These are phyloP conservation scores for Drosophila truncata DNA, from an alignment of 1,140 invertebrate species.

Conservation along the genomic window DNA sequence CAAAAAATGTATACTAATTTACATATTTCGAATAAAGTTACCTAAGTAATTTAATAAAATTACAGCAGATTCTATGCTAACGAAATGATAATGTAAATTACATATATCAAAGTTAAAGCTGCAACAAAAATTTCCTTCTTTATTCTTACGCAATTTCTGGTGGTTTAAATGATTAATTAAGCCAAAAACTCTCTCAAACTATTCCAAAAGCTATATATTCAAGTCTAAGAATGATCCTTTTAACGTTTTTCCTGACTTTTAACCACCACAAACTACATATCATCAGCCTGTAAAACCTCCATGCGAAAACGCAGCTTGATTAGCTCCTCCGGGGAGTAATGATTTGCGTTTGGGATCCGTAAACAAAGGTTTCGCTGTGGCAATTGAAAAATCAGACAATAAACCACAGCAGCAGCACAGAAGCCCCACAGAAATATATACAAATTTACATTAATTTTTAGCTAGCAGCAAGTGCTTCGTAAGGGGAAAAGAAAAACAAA, in stretches of 20 bases:
- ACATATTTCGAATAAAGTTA: background rate
- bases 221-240: too few relatives aligned
- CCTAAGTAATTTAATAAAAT: background rate
- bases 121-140: background rate
- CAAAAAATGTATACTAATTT: background rate
- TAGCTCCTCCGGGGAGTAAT: conserved; percentile 14
- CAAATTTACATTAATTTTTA: conserved; percentile 2
- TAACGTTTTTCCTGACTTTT: too few relatives aligned
- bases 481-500: conserved; percentile 9
- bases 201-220: background rate
- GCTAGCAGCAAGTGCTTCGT: background rate
- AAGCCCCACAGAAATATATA: background rate
- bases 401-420: background rate
- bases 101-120: background rate
- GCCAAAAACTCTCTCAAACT: background rate
- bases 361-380: conserved; percentile 10
- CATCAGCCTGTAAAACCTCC: background rate
- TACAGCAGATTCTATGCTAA: background rate
- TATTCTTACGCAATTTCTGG: background rate
- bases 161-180: background rate
- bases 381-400: conserved; percentile 17
- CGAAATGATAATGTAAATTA: background rate
- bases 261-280: background rate
- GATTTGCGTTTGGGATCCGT: background rate
- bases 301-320: conserved; percentile 6